These are phyloP conservation scores for Cetonia aurata DNA, from an alignment of 2,888 invertebrate species.

Conservation along the genomic window DNA sequence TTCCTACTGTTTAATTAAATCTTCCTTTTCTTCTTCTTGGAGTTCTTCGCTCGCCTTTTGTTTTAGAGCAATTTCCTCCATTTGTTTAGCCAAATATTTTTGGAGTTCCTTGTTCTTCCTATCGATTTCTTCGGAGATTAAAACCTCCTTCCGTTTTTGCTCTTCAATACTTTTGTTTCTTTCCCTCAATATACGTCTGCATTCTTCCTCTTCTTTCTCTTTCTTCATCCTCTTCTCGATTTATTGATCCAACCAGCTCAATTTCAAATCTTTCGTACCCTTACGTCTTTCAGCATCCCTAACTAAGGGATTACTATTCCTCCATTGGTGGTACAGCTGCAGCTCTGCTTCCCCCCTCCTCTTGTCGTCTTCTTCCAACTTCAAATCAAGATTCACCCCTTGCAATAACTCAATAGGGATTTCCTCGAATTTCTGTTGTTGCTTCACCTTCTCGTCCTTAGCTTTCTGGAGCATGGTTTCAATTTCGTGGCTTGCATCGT, in stretches of 20 bases:
- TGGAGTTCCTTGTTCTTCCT: slow-evolving; percentile 64
- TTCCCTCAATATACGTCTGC: slow-evolving; percentile 57
- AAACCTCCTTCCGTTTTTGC: slow-evolving; percentile 63
- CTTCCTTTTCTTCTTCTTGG: slow-evolving; percentile 58
- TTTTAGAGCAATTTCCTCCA: slow-evolving; percentile 61
- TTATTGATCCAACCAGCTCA: slow-evolving; percentile 76
- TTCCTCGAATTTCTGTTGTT: slow-evolving; percentile 57
- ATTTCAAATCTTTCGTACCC: slow-evolving; percentile 71
- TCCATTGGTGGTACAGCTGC: slow-evolving; percentile 77
- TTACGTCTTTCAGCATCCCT: slow-evolving; percentile 72
- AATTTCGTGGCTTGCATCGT: slow-evolving; percentile 71
- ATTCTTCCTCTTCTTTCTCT: slow-evolving; percentile 66
- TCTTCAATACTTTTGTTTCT: slow-evolving; percentile 63
- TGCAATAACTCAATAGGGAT: slow-evolving; percentile 71
- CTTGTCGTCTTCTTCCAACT: slow-evolving; percentile 72
- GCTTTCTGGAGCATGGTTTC: slow-evolving; percentile 68
- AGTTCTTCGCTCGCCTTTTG: slow-evolving; percentile 57
- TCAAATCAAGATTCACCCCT: slow-evolving; percentile 73
- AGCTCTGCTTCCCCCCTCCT: slow-evolving; percentile 75
- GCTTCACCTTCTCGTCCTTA: slow-evolving; percentile 36
- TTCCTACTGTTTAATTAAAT: slow-evolving; percentile 60
- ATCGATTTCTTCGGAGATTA: slow-evolving; percentile 61
- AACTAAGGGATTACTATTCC: slow-evolving; percentile 73
- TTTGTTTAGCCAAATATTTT: slow-evolving; percentile 62
- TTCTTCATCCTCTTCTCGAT: slow-evolving; percentile 67